These are phyloP conservation scores for Syrrhaptes paradoxus DNA, from an alignment of 2,113 vertebrate genomes.

Conservation along the genomic window DNA sequence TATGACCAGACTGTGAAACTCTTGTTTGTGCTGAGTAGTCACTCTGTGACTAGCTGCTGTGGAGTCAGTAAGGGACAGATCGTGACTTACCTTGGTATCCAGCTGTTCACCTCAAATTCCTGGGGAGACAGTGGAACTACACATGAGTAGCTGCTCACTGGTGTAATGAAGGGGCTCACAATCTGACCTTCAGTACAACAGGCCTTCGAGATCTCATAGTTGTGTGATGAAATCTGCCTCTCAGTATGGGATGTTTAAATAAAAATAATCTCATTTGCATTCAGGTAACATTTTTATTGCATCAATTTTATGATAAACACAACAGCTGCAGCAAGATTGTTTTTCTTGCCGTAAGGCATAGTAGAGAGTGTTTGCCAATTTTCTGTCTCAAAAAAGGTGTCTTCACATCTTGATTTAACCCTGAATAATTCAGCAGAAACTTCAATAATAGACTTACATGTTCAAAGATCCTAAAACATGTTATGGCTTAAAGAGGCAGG, in stretches of 20 bases:
- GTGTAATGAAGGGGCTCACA: not conserved
- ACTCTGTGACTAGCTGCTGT: not conserved
- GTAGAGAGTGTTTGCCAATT: conserved; percentile 74
- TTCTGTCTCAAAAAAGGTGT: conserved; percentile 81
- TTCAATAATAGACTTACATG: conserved; percentile 71
- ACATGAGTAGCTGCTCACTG: not conserved
- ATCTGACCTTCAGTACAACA: not conserved
- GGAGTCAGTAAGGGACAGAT: not conserved
- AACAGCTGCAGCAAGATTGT: conserved; percentile 71
- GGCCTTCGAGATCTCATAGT: not conserved
- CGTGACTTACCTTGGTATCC: too few relatives aligned
- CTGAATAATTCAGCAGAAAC: conserved; percentile 84
- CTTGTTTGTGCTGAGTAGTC: not conserved
- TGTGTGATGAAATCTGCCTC: not conserved
- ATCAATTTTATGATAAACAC: conserved; percentile 62
- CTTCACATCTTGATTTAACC: conserved; percentile 79
- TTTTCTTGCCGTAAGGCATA: conserved; percentile 74
- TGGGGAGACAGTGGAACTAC: not conserved
- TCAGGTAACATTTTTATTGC: conserved; percentile 59
- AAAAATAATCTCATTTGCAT: conserved; percentile 22
- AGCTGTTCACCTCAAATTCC: not conserved
- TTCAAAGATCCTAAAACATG: conserved; percentile 47
- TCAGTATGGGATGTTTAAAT: conserved; percentile 15
- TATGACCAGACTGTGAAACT: not conserved
- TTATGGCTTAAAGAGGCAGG: conserved; percentile 62